Evolutionary conservation across 1,140 invertebrate species (phyloP).

Genomic region (Gerris buenoi): DNA sequence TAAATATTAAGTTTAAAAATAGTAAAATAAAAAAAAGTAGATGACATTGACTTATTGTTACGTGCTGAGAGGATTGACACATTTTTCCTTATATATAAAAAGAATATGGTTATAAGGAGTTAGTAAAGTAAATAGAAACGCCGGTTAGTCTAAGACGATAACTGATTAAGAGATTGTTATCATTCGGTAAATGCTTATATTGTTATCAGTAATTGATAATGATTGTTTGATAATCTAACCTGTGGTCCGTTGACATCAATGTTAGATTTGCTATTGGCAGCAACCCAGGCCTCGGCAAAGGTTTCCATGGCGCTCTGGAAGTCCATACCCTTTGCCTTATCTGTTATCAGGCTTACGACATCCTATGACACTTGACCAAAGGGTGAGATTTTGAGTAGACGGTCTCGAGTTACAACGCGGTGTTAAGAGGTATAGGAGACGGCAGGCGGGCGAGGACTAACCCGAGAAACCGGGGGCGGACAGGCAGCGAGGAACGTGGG

Average conservation of each 20-base stretch:
- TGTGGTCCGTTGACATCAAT: conserved; percentile 30
- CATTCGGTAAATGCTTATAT: too few relatives aligned
- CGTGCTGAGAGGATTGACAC: too few relatives aligned
- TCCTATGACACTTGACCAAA: background rate
- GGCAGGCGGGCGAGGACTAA: background rate
- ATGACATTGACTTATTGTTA: too few relatives aligned
- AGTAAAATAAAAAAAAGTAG: too few relatives aligned
- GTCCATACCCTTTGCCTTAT: conserved; percentile 52
- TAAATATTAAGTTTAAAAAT: too few relatives aligned
- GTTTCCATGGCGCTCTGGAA: conserved; percentile 95
- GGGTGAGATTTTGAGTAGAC: background rate
- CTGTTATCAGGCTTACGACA: background rate
- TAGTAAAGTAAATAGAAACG: too few relatives aligned
- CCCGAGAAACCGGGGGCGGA: background rate
- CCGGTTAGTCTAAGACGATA: too few relatives aligned
- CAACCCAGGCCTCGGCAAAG: conserved; percentile 90
- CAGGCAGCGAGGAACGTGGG: background rate
- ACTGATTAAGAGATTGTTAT: too few relatives aligned
- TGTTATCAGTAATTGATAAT: too few relatives aligned
- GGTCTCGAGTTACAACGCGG: background rate
- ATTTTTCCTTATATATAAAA: too few relatives aligned
- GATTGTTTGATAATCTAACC: too few relatives aligned
- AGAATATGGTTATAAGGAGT: too few relatives aligned
- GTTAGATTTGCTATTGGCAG: conserved; percentile 62
- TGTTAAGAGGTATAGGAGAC: background rate